Evolutionary conservation across 2,113 vertebrate species (phyloP), one percentile per base, ranked within the genome.

Genomic region (Beaufortia kweichowensis): DNA sequence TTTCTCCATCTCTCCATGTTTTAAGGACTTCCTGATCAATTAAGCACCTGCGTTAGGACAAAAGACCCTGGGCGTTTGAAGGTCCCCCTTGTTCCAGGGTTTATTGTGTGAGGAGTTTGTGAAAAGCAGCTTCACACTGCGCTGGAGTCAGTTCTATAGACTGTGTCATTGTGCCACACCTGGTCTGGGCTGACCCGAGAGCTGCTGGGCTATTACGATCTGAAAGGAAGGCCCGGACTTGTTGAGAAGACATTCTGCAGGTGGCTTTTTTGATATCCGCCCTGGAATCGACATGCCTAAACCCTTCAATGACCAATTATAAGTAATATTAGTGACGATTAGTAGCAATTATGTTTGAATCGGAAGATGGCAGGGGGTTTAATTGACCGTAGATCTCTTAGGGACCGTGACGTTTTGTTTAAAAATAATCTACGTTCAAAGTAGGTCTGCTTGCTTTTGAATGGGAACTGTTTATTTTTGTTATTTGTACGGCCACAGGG

Each of bases 1-100:
- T 56, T 53, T 79, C 76, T 73, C 62, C 59, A 50, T 59, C 75
- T 83, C 81, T 76, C 57, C 71, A 78, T 66, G 68, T 79, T 78
- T 76, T 77, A 71, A 73, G 79, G 68, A 71, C 71, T 76, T 82
- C 84, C 74, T 83, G 73, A 77, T 83, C 80, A 87, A 83, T 84
- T 84, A 84, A 79, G 70, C 85, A 87, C 85, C 85, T 87, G 85
- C 85, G 63, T 66, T 67, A 77, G 79, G 76, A 83, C 81, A 83
- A 85, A 86, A 75, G 77, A 29, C 46, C 61, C 48, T 35, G 41
- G 26, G 26, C 41, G 59, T 79, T 75, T 79, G 77, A 85, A 84
- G 81, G 73, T 80, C 78, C 79, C 74, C 77, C 81, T 77, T 77
- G 78, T 76, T 80, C 66, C 2, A 31, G 65, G 33, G 21, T 61